Evolutionary conservation across 2,113 vertebrate species (phyloP).

Genomic region (Cynopterus brachyotis): DNA sequence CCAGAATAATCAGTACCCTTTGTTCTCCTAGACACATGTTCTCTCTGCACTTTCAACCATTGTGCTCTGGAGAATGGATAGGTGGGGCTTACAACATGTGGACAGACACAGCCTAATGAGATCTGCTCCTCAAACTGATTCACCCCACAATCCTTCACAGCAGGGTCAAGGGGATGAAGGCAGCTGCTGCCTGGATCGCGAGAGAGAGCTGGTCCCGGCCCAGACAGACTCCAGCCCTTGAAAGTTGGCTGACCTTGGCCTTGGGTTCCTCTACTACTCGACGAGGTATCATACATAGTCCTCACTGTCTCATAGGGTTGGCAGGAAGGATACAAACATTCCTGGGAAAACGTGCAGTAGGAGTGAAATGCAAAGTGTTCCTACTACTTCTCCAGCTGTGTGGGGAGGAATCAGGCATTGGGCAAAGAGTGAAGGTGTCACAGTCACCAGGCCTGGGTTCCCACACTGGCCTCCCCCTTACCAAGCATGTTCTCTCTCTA

Average conservation of each 20-base stretch:
- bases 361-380: neutral
- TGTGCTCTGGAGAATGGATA: slow-evolving; percentile 65
- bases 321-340: neutral
- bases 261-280: neutral
- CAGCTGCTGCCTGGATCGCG: neutral
- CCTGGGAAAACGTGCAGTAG: neutral
- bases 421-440: accelerated
- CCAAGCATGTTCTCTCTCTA: neutral
- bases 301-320: accelerated
- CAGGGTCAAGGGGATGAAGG: neutral
- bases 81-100: neutral
- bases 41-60: slow-evolving; percentile 56
- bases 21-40: slow-evolving; percentile 72
- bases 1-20: slow-evolving; percentile 75
- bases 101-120: neutral
- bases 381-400: accelerated
- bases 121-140: neutral
- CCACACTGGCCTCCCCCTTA: neutral
- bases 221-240: neutral
- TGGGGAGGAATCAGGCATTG: neutral
- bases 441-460: neutral
- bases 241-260: slow-evolving; percentile 23
- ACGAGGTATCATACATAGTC: neutral
- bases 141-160: neutral
- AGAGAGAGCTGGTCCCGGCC: neutral